Evolutionary conservation across 1,140 invertebrate genomes (phyloP), one percentile per base, ranked within the genome.

Genomic region (Macrobrachium rosenbergii): DNA sequence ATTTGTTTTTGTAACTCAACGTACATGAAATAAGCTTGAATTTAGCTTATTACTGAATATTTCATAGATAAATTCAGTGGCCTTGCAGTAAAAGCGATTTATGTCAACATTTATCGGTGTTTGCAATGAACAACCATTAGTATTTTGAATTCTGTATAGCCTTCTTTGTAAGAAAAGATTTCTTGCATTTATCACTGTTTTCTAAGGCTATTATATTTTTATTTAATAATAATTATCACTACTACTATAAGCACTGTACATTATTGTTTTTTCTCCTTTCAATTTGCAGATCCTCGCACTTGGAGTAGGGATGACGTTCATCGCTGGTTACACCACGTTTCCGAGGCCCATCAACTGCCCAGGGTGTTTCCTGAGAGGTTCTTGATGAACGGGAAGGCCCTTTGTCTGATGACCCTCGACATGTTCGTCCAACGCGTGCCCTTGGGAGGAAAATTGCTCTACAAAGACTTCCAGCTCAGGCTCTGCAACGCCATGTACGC

Each of bases 311-410:
- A 93, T 23, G 93, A 96, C 90, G 95, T 96, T 0, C 93, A 93
- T 78, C 91, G 92, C 82, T 96, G 95, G 95, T 90, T 95, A 0
- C 92, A 93, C 58, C 91, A 92, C 87, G 93, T 95, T 90, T 93
- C 94, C 1, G 91, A 92, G 0, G 92, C 93, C 7, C 95, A 95
- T 88, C 93, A 93, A 2, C 92, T 95, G 1, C 94, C 93, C 21
- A 92, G 92, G 84, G 93, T 94, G 83, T 92, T 90, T 79, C 91
- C 91, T 78, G 94, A 94, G 63, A 91, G 95, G 82, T 96, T 96
- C 91, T 93, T 94, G 3, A 96, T 96, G 95, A 96, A 96, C 91
- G 95, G 95, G 43, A 96, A 96, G 91, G 95, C 95, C 7, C 92
- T 96, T 5, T 96, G 95, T 88, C 93, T 96, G 67, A 96, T 96